Base-by-base conservation (phyloP, 2,797 vertebrate species). In the Hemibagrus guttatus region DNA sequence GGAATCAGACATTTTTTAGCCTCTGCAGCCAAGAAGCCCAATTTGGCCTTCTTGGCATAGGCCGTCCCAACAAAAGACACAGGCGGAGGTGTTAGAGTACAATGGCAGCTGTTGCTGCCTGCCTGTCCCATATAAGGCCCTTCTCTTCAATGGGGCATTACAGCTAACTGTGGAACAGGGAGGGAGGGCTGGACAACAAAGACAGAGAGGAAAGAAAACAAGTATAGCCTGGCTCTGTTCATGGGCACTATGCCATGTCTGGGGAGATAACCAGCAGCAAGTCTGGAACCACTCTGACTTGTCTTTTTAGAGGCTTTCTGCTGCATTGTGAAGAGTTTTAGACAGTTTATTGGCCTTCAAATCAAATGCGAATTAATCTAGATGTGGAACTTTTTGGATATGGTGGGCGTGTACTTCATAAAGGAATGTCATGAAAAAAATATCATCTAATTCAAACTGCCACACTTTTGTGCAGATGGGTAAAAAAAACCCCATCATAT, bases 41-140 rank as follows among this genome's bases (percentile, higher is more conserved):
- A 88, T 81, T 87, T 88, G 86, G 87, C 83, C 86, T 84, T 86
- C 61, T 87, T 75, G 75, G 87, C 86, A 86, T 78, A 59, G 84
- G 68, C 17, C 26, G 16, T 64, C 76, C 54, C 23, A 90, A 88
- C 82, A 89, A 85, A 88, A 90, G 90, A 92, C 91, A 35, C 84
- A 84, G 39, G 35, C 69, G 26, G 72, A 56, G 61, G 85, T 71
- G 81, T 85, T 86, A 79, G 71, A 91, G 88, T 85, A 89, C 89
- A 92, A 91, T 90, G 91, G 93, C 94, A 95, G 95, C 94, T 95
- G 95, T 93, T 95, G 93, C 93, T 94, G 91, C 58, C 85, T 93
- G 90, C 91, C 87, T 87, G 83, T 85, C 87, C 93, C 93, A 92
- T 94, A 94, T 93, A 94, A 93, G 94, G 93, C 72, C 84, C 89